Evolutionary conservation across 2,113 vertebrate genomes (phyloP).

Genomic region (Crotophaga sulcirostris): DNA sequence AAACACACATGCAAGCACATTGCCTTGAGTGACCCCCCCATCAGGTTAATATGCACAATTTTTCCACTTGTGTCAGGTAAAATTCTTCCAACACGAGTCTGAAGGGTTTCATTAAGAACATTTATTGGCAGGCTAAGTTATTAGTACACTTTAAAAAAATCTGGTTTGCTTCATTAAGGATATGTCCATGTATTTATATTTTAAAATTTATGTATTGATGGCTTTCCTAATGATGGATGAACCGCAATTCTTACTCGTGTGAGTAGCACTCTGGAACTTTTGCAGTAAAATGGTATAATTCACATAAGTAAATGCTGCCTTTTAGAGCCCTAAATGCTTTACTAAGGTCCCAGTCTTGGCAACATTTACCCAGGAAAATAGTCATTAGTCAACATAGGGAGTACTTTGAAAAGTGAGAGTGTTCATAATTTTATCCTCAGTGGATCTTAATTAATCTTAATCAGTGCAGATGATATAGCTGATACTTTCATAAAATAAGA

Average conservation of each 20-base stretch:
- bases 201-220: constrained; percentile 32
- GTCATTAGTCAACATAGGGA: not conserved
- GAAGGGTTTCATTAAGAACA: constrained; percentile 48
- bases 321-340: constrained; percentile 38
- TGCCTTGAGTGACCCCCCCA: constrained; percentile 8
- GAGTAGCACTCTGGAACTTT: constrained; percentile 1
- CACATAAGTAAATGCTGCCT: constrained; percentile 52
- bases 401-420: not conserved
- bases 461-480: not conserved
- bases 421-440: not conserved
- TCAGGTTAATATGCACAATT: constrained; percentile 5
- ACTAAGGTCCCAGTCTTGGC: not conserved
- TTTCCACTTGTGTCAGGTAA: constrained; percentile 40
- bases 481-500: not conserved
- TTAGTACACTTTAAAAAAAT: not conserved
- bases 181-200: not conserved
- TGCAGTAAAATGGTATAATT: constrained; percentile 29
- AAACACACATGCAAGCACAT: not conserved
- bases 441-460: constrained; percentile 31
- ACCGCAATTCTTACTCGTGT: constrained; percentile 35
- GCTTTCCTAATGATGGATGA: constrained; percentile 22
- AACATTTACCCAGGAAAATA: constrained; percentile 36
- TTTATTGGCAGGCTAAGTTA: constrained; percentile 38
- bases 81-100: constrained; percentile 5
- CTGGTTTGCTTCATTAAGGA: not conserved